Evolutionary conservation across 2,888 invertebrate species (phyloP).

Genomic region (Noctua pronuba): DNA sequence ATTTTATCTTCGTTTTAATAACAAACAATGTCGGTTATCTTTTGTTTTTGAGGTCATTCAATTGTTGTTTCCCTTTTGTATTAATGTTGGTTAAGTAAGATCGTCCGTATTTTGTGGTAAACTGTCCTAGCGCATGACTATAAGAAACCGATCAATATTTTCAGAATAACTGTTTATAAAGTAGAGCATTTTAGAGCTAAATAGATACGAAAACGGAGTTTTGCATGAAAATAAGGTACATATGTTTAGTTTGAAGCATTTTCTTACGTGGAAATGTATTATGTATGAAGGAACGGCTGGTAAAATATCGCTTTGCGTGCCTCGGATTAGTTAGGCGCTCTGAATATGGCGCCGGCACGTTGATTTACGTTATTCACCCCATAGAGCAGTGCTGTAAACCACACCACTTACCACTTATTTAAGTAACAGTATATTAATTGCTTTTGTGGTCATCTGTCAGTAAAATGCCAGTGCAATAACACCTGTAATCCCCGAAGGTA

Average conservation of each 20-base stretch:
- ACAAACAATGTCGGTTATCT: slow-evolving; percentile 34
- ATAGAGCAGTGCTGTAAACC: slow-evolving; percentile 45
- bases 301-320: slow-evolving; percentile 86
- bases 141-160: slow-evolving; percentile 54
- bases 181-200: slow-evolving; percentile 38
- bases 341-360: slow-evolving; percentile 68
- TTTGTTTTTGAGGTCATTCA: slow-evolving; percentile 28
- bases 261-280: slow-evolving; percentile 72
- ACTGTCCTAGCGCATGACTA: slow-evolving; percentile 48
- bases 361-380: slow-evolving; percentile 69
- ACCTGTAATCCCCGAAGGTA: no score
- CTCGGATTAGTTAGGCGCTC: slow-evolving; percentile 77
- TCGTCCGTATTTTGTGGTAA: slow-evolving; percentile 16
- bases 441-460: slow-evolving; percentile 31
- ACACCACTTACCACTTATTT: slow-evolving; percentile 39
- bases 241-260: slow-evolving; percentile 70
- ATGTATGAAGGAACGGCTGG: slow-evolving; percentile 75
- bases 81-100: slow-evolving; percentile 31
- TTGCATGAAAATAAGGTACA: slow-evolving; percentile 65
- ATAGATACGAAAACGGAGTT: slow-evolving; percentile 34
- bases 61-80: slow-evolving; percentile 32
- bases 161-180: slow-evolving; percentile 20
- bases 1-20: slow-evolving; percentile 51
- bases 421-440: slow-evolving; percentile 48
- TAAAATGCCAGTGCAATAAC: slow-evolving; percentile 35